Base-by-base conservation (phyloP, 2,888 invertebrate genomes). In the Sarcophaga variegata region DNA sequence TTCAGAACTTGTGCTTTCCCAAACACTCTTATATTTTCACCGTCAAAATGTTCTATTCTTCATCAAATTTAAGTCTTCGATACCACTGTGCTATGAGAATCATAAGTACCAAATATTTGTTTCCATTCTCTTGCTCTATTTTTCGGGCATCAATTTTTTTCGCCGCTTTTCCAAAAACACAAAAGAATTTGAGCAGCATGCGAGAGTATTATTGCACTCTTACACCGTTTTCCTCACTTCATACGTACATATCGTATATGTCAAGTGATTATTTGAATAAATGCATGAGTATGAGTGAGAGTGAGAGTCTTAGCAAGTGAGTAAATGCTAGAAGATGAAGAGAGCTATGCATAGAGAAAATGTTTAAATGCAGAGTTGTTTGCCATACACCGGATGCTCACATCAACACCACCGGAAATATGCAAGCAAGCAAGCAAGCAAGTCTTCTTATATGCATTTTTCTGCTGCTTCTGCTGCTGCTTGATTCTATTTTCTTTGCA, bases 391-490 rank as follows among this genome's bases (percentile, higher is more conserved):
- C 90, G 92, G 92, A 92, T 90, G 91, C 91, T 89, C 88, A 90
- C 89, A 89, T 90, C 89, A 90, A 89, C 90, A 89, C 88, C 88
- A 90, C 90, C 91, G 91, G 92, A 91, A 91, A 90, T 89, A 89
- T 79, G 81, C 86, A 85, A 83, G 78, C 37, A 37, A 37, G 81
- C 86, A 85, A 82, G 78, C 37, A 37, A 37, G 37, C 37, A 37
- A 37, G 37, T 37, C 37, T 37, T 37, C 37, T 37, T 37, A 10
- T 37, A 37, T 8, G 37, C 10, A 37, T 37, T 37, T 37, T 37
- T 37, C 10, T 37, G 22, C 37, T 37, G 0, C 10, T 10, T 85
- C 79, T 85, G 83, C 66, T 67, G 69, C 60, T 59, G 66, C 63
- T 22, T 22, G 1, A 71, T 63, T 63, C 69, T 72, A 66, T 49